A percentile compares a stretch with the other conserved stretches of the same genome.
phyloP scores from a whole-genome alignment of 2,888 invertebrate species.

The Rugalucina vietnamica region DNA sequence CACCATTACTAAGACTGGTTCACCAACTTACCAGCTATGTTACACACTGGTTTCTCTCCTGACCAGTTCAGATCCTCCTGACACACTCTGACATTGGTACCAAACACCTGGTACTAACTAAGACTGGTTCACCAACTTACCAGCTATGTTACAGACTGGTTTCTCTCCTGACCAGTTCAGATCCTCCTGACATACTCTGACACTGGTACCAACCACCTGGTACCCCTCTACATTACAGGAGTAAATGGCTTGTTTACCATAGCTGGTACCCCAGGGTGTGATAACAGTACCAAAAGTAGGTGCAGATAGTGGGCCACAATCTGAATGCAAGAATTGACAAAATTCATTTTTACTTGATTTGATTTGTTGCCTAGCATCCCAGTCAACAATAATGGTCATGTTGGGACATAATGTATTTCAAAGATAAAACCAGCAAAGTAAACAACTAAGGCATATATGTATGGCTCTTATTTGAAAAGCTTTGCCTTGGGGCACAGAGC shows the following conservation, averaged over 20 bases:
- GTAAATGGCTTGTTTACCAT: background rate
- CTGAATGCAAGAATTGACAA: background rate
- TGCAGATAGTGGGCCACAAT: conserved; percentile 1
- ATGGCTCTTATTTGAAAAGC: too few relatives aligned
- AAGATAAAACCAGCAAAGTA: too few relatives aligned
- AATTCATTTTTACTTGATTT: too few relatives aligned
- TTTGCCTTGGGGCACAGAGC: too few relatives aligned
- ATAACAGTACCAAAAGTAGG: conserved; percentile 5
- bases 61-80: conserved; percentile 17
- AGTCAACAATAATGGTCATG: too few relatives aligned
- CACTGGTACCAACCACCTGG: background rate
- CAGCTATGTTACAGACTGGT: background rate
- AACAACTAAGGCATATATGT: too few relatives aligned
- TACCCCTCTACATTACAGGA: background rate
- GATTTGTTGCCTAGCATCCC: too few relatives aligned
- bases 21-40: background rate
- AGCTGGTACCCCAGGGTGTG: background rate
- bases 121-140: background rate
- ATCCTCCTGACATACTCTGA: background rate
- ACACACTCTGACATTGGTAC: conserved; percentile 1
- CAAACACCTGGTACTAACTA: background rate
- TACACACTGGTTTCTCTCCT: background rate
- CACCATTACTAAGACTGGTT: background rate
- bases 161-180: background rate
- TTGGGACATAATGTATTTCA: too few relatives aligned